Base-by-base conservation (phyloP, 2,797 vertebrate genomes). In the Tympanoctomys barrerae region DNA sequence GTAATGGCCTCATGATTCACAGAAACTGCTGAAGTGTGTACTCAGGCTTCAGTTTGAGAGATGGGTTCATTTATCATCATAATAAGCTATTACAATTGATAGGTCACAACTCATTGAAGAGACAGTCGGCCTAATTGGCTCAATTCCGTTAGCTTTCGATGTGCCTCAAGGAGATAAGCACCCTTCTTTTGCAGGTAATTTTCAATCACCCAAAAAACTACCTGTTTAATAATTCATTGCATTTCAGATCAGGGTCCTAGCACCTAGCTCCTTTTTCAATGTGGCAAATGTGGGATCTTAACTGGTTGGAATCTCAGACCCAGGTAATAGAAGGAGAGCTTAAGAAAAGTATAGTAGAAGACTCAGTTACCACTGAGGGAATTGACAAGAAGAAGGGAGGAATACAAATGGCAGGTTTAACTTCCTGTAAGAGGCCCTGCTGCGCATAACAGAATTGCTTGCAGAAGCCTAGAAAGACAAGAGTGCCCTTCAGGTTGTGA, bases 31-130 rank as follows among this genome's bases (percentile, higher is more conserved):
- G 97, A 98, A 99, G 98, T 99, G 98, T 99, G 97, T 98, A 98
- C 97, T 98, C 94, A 96, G 97, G 98, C 98, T 98, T 98, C 98
- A 98, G 96, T 97, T 97, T 98, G 98, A 98, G 97, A 99, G 98
- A 99, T 98, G 98, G 98, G 98, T 99, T 98, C 98, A 99, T 99
- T 99, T 99, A 99, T 99, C 99, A 99, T 99, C 98, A 98, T 99
- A 99, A 99, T 99, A 99, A 99, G 98, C 98, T 98, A 99, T 99
- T 99, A 99, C 98, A 97, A 98, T 81, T 96, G 97, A 99, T 99
- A 98, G 98, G 98, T 99, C 98, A 98, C 99, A 99, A 99, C 97
- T 99, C 98, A 98, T 98, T 98, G 98, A 98, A 97, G 97, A 99
- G 98, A 98, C 98, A 98, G 98, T 97, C 96, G 85, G 98, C 97